Evolutionary conservation across 53 echinoderm and acorn worm genomes (phyloP).

Genomic region (Patiria pectinifera): DNA sequence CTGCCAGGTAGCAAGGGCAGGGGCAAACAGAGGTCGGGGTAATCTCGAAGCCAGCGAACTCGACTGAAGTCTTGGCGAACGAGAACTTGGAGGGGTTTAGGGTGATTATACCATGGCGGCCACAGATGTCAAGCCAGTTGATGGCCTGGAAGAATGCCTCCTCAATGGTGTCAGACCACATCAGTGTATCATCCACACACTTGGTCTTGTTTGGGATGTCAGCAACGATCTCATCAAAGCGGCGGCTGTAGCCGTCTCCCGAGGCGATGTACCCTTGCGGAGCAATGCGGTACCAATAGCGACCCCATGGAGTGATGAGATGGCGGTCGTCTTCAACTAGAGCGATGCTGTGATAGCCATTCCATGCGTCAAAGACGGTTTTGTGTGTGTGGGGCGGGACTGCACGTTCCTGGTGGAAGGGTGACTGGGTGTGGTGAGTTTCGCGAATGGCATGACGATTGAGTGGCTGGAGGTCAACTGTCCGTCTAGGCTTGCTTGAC

Average conservation of each 20-base stretch:
- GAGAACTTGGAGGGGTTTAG: conserved; percentile 61
- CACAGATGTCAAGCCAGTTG: conserved; percentile 66
- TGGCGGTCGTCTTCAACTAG: conserved; percentile 32
- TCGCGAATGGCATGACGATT: conserved; percentile 61
- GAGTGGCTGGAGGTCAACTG: conserved; percentile 63
- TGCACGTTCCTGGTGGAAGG: conserved; percentile 60
- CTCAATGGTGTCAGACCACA: conserved; percentile 53
- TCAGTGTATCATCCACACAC: conserved; percentile 64
- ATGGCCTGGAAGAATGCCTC: conserved; percentile 68
- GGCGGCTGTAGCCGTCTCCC: conserved; percentile 39
- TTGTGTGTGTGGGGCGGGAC: conserved; percentile 46
- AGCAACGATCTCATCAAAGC: conserved; percentile 41
- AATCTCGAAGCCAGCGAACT: conserved; percentile 69
- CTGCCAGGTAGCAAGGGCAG: conserved; percentile 49
- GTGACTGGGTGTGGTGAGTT: conserved; percentile 74
- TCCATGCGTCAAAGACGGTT: conserved; percentile 65
- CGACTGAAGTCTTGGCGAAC: conserved; percentile 40
- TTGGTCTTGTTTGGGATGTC: conserved; percentile 59
- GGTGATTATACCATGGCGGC: conserved; percentile 66
- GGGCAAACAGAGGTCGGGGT: conserved; percentile 55
- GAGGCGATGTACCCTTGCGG: conserved; percentile 69
- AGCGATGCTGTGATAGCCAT: conserved; percentile 72
- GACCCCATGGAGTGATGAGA: conserved; percentile 56
- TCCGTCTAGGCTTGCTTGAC: conserved; percentile 67
- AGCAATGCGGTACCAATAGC: conserved; percentile 47